Evolutionary conservation across 2,888 invertebrate species (phyloP), one percentile per base, ranked within the genome.

Genomic region (Pimpla rufipes): DNA sequence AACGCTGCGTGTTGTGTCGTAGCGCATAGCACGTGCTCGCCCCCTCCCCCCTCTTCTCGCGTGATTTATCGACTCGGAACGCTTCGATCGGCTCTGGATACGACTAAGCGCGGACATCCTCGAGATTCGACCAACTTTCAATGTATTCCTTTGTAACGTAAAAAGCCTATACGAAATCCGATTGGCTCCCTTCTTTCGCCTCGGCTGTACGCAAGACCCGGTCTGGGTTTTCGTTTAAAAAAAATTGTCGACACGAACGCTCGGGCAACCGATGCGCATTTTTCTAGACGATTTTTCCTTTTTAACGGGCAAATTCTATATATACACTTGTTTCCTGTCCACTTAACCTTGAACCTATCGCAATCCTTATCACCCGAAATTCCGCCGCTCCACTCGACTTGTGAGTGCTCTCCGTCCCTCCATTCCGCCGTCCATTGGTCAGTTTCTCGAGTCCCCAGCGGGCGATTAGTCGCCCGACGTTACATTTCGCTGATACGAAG

Each of bases 1-100:
- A 62, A 74, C 16, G 66, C 62, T 64, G 74, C 74, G 82, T 55
- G 59, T 68, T 82, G 78, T 77, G 82, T 75, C 80, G 55, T 76
- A 64, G 82, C 45, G 62, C 55, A 80, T 73, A 76, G 83, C 83
- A 83, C 83, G 83, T 77, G 83, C 77, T 83, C 57, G n/a, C n/a
- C n/a, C n/a, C n/a, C n/a, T n/a, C n/a, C n/a, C 68, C 64, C 79
- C 64, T 71, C 73, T 73, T 67, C 62, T 62, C 78, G 45, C 62
- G 59, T 83, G 83, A 83, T 83, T 83, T 83, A 83, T 83, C 77
- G 77, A 50, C 77, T 83, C 23, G 73, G 80, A 80, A 73, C 77
- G 73, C 47, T 77, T 73, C 79, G 83, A 80, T 83, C 83, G 79
- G 47, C 52, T 80, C 79, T 79, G 71, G 79, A 83, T 79, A 68